These are phyloP conservation scores for Percina caprodes DNA, from an alignment of 2,113 vertebrate species.

Conservation along the genomic window DNA sequence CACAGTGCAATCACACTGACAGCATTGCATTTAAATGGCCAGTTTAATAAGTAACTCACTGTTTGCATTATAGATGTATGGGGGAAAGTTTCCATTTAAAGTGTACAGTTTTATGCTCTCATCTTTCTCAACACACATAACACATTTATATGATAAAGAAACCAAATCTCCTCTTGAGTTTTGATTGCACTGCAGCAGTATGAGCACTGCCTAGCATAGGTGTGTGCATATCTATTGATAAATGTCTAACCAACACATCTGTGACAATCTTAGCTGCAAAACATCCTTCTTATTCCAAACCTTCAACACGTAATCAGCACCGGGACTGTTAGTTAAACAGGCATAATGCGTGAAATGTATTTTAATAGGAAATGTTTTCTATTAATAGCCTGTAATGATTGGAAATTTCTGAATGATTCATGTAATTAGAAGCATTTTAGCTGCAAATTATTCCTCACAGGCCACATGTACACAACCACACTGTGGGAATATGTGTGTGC, in stretches of 20 bases:
- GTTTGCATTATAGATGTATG: conserved; percentile 58
- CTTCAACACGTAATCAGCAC: conserved; percentile 24
- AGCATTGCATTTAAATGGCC: conserved; percentile 55
- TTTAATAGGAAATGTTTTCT: conserved; percentile 67
- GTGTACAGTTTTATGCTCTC: conserved; percentile 28
- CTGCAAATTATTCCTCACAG: conserved; percentile 70
- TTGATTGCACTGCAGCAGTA: conserved; percentile 46
- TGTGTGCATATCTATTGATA: conserved; percentile 13
- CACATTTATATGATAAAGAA: conserved; percentile 39
- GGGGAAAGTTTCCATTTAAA: conserved; percentile 41
- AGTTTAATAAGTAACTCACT: conserved; percentile 71
- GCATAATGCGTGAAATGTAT: conserved; percentile 63
- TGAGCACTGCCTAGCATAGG: not conserved
- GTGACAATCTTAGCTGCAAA: conserved; percentile 10
- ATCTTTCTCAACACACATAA: conserved; percentile 29
- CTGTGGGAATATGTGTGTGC: conserved; percentile 30
- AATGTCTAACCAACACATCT: conserved; percentile 24
- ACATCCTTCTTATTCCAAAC: not conserved
- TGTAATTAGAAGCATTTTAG: conserved; percentile 72
- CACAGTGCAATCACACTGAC: conserved; percentile 43
- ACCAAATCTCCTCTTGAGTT: conserved; percentile 48
- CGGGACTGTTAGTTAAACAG: conserved; percentile 43
- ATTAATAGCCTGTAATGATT: conserved; percentile 71
- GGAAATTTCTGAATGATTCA: conserved; percentile 72
- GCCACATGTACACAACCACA: conserved; percentile 34